These are phyloP conservation scores for Plagodis pulveraria DNA, from an alignment of 2,888 invertebrate species.

Conservation along the genomic window DNA sequence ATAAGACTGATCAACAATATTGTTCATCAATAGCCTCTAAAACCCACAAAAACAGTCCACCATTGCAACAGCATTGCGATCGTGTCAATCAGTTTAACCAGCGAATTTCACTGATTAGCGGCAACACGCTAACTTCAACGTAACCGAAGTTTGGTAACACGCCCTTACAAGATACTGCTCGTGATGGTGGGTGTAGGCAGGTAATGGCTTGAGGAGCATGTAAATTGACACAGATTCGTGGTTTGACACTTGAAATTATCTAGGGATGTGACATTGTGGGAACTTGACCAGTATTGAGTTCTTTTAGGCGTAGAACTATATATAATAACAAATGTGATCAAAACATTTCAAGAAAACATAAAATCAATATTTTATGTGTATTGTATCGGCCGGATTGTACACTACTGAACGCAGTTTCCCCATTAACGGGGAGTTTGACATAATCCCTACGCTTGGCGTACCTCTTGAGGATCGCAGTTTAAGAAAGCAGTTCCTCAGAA, in stretches of 20 bases:
- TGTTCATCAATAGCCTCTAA: neutral
- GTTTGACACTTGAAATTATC: neutral
- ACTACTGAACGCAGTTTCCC: too few species aligned
- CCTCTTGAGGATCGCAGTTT: too few species aligned
- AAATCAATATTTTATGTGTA: too few species aligned
- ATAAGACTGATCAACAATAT: too few species aligned
- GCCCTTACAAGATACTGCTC: constrained; percentile 27
- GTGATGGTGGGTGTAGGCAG: neutral
- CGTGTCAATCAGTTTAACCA: constrained; percentile 51
- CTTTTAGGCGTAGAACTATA: too few species aligned
- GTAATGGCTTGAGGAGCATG: neutral
- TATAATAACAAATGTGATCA: too few species aligned
- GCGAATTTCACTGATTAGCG: constrained; percentile 55
- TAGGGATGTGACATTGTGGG: neutral
- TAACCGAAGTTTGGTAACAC: constrained; percentile 39
- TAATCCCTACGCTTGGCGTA: too few species aligned
- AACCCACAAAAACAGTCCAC: neutral
- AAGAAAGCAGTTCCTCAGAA: too few species aligned
- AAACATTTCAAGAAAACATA: too few species aligned
- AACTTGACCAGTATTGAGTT: neutral
- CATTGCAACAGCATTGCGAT: constrained; percentile 23
- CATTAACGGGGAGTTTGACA: too few species aligned
- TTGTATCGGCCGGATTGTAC: too few species aligned
- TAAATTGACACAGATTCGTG: neutral
- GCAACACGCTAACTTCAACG: constrained; percentile 44